These are phyloP conservation scores for Centropus bengalensis DNA, from an alignment of 2,113 vertebrate genomes.

Conservation along the genomic window DNA sequence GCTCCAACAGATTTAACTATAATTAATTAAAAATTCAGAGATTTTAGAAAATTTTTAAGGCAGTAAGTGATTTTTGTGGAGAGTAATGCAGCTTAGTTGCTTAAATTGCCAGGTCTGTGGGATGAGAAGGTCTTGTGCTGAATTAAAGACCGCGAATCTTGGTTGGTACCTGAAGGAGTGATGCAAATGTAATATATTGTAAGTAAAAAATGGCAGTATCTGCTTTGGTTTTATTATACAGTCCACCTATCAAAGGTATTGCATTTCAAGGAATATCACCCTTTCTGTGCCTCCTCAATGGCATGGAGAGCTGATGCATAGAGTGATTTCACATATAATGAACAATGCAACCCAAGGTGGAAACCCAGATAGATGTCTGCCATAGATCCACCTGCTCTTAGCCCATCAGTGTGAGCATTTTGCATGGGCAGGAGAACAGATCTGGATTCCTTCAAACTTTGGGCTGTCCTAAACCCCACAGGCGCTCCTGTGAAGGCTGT, in stretches of 20 bases:
- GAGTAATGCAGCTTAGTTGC: not conserved
- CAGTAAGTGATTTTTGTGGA: not conserved
- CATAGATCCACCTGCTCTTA: not conserved
- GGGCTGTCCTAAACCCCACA: not conserved
- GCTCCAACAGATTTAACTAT: not conserved
- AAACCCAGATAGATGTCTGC: rapidly evolving
- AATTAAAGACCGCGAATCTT: not conserved
- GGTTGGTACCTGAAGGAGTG: not conserved
- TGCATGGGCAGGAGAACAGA: rapidly evolving
- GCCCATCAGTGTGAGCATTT: rapidly evolving
- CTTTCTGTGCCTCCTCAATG: not conserved
- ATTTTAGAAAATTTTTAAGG: not conserved
- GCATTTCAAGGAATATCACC: not conserved
- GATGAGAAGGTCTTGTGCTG: not conserved
- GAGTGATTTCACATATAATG: not conserved
- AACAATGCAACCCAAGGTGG: not conserved
- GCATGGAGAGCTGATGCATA: not conserved
- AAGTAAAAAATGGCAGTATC: not conserved
- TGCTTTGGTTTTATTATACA: rapidly evolving
- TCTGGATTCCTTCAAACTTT: not conserved
- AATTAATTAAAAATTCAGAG: not conserved
- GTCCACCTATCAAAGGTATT: not conserved
- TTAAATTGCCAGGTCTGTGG: not conserved
- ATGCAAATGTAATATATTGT: no score
- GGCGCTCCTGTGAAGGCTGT: not conserved